Conservation (phyloP, 2,797 vertebrate species). For the Scleropages formosus region DNA sequence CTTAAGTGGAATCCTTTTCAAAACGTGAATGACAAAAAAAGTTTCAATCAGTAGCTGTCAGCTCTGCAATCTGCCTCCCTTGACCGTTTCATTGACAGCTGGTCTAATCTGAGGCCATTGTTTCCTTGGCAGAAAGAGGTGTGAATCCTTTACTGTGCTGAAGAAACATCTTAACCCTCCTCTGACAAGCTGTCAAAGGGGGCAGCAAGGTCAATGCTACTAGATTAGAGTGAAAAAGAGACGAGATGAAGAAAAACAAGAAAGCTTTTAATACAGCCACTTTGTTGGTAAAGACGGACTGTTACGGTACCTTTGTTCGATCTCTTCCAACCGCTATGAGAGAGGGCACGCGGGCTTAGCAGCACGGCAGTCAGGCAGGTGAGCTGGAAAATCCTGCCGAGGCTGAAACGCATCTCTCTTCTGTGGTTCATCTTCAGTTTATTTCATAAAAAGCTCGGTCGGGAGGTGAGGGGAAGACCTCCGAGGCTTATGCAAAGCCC, state of each 20-base stretch:
- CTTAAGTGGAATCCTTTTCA: conserved; percentile 56
- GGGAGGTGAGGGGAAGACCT: no score
- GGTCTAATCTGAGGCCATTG: conserved; percentile 52
- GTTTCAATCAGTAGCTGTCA: conserved; percentile 63
- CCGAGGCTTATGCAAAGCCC: not conserved
- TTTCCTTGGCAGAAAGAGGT: conserved; percentile 40
- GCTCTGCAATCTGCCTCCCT: conserved; percentile 60
- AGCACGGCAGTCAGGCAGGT: not conserved
- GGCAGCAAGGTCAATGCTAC: conserved; percentile 14
- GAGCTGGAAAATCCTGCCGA: not conserved
- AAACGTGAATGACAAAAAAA: conserved; percentile 64
- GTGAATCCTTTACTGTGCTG: conserved; percentile 16
- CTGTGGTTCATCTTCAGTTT: not conserved
- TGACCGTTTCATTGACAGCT: conserved; percentile 61
- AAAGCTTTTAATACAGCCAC: not conserved
- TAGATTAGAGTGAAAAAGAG: conserved; percentile 1
- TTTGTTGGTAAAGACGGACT: not conserved
- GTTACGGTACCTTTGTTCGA: not conserved
- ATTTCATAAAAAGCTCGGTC: no score
- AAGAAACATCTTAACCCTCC: conserved; percentile 4
- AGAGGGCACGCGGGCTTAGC: not conserved
- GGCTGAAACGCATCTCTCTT: not conserved
- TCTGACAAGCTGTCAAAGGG: conserved; percentile 12
- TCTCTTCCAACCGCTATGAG: not conserved
- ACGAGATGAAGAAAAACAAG: not conserved